A percentile compares a stretch with the other conserved stretches of the same genome.
These are phyloP conservation scores for rabbit (Oryctolagus cuniculus) DNA, from an alignment of 2,113 vertebrate genomes.

Conservation along the genomic window mOryCun1.1 NC_091440.1:134462001-134462500, in stretches of 20 bases:
- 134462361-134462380: constrained; percentile 46
- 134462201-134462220: constrained; percentile 49
- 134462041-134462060: background rate
- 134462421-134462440: background rate
- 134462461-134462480: background rate
- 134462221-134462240: constrained; percentile 58
- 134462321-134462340: constrained; percentile 17
- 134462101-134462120: constrained; percentile 48
- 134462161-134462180: constrained; percentile 23
- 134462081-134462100: background rate
- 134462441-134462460: background rate
- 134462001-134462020: background rate
- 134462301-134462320: constrained; percentile 55
- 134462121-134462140: constrained; percentile 37
- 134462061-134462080: constrained; percentile 38
- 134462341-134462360: constrained; percentile 45
- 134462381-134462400: background rate
- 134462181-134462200: constrained; percentile 35
- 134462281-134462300: constrained; percentile 50
- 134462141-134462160: constrained; percentile 34
- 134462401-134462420: constrained; percentile 4
- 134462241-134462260: constrained; percentile 60
- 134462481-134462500: background rate
- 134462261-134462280: constrained; percentile 62
- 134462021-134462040: background rate